Evolutionary conservation across 2,888 invertebrate species (phyloP).

Genomic region (Ophion ellenae): DNA sequence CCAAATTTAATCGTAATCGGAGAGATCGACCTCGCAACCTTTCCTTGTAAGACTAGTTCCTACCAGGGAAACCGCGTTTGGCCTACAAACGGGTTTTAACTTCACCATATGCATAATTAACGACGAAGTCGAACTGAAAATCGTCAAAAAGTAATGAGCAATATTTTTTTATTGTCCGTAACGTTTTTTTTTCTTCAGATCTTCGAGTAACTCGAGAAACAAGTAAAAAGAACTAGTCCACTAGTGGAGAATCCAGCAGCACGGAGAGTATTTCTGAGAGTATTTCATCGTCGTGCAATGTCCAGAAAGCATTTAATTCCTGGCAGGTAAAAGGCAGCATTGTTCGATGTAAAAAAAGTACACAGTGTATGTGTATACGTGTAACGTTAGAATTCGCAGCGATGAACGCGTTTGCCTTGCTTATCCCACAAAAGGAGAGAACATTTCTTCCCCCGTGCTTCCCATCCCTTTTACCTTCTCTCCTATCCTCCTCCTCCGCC

Average conservation of each 20-base stretch:
- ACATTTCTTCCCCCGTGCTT: slow-evolving; percentile 42
- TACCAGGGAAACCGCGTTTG: too few species aligned
- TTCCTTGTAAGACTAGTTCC: too few species aligned
- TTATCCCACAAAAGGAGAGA: slow-evolving; percentile 31
- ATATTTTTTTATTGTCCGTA: not conserved
- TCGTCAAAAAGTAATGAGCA: not conserved
- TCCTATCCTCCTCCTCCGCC: not conserved
- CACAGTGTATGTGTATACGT: not conserved
- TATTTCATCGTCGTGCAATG: slow-evolving; percentile 15
- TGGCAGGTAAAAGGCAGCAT: slow-evolving; percentile 61
- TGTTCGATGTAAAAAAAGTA: slow-evolving; percentile 7
- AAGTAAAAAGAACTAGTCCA: not conserved
- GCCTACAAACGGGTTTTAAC: not conserved
- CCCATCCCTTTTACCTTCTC: slow-evolving; percentile 17
- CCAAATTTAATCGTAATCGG: too few species aligned
- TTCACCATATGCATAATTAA: not conserved
- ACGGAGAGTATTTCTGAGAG: not conserved
- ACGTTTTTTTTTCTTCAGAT: not conserved
- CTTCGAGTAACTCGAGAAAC: not conserved
- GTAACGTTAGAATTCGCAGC: slow-evolving; percentile 16
- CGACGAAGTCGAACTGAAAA: not conserved
- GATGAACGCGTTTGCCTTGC: slow-evolving; percentile 36
- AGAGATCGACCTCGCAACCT: too few species aligned
- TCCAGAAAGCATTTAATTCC: slow-evolving; percentile 45
- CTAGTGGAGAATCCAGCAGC: not conserved